A percentile compares a stretch with the other conserved stretches of the same genome.
Conservation (phyloP, 2,113 vertebrate genomes). For the Phalacrocorax aristotelis region DNA sequence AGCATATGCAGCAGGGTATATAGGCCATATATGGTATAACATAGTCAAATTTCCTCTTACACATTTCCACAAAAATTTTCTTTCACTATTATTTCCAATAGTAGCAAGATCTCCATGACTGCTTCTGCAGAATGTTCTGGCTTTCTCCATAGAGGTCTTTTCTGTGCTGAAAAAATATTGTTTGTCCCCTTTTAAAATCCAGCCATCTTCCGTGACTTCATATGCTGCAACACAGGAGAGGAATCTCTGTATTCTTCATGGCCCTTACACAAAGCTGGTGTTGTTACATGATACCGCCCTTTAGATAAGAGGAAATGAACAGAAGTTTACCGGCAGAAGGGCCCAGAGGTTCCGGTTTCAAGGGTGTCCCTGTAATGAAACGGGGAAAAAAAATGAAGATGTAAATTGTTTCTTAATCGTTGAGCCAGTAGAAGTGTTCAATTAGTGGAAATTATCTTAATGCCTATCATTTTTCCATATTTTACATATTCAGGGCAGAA, state of each 20-base stretch:
- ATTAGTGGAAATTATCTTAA: background rate
- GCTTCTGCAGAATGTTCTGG: conserved; percentile 82
- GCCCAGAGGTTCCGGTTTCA: conserved; percentile 79
- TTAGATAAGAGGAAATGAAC: background rate
- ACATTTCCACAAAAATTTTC: conserved; percentile 88
- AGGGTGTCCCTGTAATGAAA: conserved; percentile 76
- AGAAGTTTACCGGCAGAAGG: conserved; percentile 72
- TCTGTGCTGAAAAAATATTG: conserved; percentile 87
- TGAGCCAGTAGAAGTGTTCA: background rate
- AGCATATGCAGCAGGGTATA: background rate
- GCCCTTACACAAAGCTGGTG: background rate
- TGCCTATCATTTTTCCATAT: background rate
- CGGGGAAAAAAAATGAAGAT: background rate
- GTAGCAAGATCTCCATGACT: conserved; percentile 84
- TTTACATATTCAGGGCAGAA: background rate
- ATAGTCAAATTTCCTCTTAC: conserved; percentile 71
- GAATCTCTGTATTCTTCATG: background rate
- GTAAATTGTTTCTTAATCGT: background rate
- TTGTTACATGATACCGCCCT: background rate
- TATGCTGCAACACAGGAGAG: conserved; percentile 70
- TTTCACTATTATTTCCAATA: conserved; percentile 81
- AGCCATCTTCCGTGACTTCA: conserved; percentile 85
- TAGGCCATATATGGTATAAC: background rate
- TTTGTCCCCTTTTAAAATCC: conserved; percentile 83
- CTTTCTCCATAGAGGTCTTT: conserved; percentile 78